Conservation (phyloP, 2,888 invertebrate genomes). For the Cheiracanthium punctorium region DNA sequence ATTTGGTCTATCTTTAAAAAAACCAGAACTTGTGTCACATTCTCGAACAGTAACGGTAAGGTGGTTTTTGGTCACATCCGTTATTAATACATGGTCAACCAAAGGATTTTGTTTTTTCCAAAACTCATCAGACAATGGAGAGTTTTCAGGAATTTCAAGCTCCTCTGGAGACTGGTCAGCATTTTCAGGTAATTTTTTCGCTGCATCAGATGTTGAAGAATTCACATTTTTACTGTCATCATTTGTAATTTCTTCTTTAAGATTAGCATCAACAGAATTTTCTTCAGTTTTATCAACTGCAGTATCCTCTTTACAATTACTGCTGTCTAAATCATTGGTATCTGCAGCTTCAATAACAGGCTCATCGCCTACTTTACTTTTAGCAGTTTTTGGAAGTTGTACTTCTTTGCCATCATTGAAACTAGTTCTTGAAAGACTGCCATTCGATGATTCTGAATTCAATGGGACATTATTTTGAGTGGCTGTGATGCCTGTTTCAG, state of each 20-base stretch:
- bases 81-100: conserved; percentile 93
- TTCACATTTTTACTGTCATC: not conserved
- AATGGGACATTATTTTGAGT: conserved; percentile 6
- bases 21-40: conserved; percentile 94
- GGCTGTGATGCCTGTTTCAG: not conserved
- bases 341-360: not conserved
- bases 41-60: conserved; percentile 97
- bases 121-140: conserved; percentile 79
- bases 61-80: conserved; percentile 95
- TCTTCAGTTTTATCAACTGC: not conserved
- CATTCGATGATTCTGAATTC: conserved; percentile 46
- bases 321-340: not conserved
- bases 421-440: conserved; percentile 32
- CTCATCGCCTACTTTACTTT: not conserved
- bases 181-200: not conserved
- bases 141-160: not conserved
- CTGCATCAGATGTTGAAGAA: not conserved
- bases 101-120: conserved; percentile 80
- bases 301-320: not conserved
- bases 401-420: conserved; percentile 28
- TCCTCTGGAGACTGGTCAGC: not conserved
- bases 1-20: conserved; percentile 80
- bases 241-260: not conserved
- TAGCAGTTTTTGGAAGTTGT: not conserved
- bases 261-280: not conserved